Evolutionary conservation across 2,888 invertebrate species (phyloP).

Genomic region (Eupithecia tripunctaria): DNA sequence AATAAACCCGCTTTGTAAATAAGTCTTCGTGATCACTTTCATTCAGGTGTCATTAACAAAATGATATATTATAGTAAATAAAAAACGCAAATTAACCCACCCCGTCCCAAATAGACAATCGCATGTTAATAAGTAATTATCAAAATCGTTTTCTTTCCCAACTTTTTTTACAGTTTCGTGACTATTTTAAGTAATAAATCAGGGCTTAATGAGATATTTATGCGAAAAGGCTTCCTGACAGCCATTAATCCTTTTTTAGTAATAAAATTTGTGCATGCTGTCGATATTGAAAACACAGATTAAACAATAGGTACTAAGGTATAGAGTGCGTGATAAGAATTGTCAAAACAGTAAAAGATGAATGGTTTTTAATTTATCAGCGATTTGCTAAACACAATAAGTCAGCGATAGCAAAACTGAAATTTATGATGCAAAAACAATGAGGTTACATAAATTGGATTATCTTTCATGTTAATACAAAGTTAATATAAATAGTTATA

Average conservation of each 20-base stretch:
- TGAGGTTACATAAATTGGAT: neutral
- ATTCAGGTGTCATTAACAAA: conserved; percentile 79
- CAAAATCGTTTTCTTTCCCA: conserved; percentile 73
- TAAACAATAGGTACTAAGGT: neutral
- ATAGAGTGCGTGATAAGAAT: conserved; percentile 38
- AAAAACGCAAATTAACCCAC: conserved; percentile 74
- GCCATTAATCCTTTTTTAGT: conserved; percentile 76
- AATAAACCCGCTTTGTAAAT: conserved; percentile 44
- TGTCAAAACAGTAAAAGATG: conserved; percentile 26
- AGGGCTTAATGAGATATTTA: conserved; percentile 82
- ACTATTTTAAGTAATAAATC: conserved; percentile 80
- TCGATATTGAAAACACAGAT: conserved; percentile 55
- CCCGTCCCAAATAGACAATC: conserved; percentile 78
- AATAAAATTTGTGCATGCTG: conserved; percentile 64
- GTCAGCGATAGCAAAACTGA: conserved; percentile 19
- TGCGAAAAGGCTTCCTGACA: conserved; percentile 76
- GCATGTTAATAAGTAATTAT: conserved; percentile 84
- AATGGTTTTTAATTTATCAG: conserved; percentile 32
- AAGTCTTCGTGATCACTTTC: conserved; percentile 74
- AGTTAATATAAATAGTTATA: neutral
- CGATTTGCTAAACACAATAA: conserved; percentile 14
- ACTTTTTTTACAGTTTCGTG: conserved; percentile 79
- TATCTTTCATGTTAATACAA: neutral
- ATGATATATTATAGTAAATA: conserved; percentile 79
- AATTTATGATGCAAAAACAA: conserved; percentile 21